Base-by-base conservation (phyloP, 2,888 invertebrate genomes). In the Agrenia bidenticulata region DNA sequence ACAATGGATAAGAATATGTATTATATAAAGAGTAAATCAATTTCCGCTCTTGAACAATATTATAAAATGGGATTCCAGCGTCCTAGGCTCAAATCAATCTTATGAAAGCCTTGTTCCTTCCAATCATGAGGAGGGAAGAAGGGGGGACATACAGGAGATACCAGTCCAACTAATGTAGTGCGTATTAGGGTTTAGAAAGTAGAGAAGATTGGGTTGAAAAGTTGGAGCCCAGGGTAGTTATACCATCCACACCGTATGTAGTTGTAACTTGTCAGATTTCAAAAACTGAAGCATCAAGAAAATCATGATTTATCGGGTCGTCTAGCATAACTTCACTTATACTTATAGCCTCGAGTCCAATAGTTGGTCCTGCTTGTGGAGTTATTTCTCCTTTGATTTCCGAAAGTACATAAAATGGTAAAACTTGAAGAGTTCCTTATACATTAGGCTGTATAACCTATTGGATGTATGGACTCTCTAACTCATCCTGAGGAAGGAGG, bases 291-390 rank as follows among this genome's bases (percentile, higher is more conserved):
- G 54, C 61, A 58, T 58, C 23, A 50, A 56, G 56, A 54, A 65
- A 56, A 63, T 66, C 61, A 66, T 66, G 66, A 66, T 66, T 66
- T 66, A 66, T 66, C 66, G 63, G 54, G 53, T 57, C 55, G 56
- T 45, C 45, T 45, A 45, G 5, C 4, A 45, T n/a, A 5, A 11
- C 5, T 17, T 15, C 45, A 5, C 32, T 32, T 32, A 32, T n/a
- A n/a, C n/a, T n/a, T n/a, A n/a, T n/a, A n/a, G n/a, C n/a, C n/a
- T n/a, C n/a, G 32, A 32, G 4, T 11, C 32, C 32, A 32, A 32
- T 32, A 32, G 5, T 32, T 11, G 5, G 5, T 7, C 4, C 32
- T 32, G 4, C 32, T 32, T 32, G 32, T 32, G 5, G 32, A 32
- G 32, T 32, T 32, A 32, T 32, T 51, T 24, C 51, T 24, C 19